phyloP scores from a whole-genome alignment of 2,113 vertebrate species.

The Rostratula benghalensis region DNA sequence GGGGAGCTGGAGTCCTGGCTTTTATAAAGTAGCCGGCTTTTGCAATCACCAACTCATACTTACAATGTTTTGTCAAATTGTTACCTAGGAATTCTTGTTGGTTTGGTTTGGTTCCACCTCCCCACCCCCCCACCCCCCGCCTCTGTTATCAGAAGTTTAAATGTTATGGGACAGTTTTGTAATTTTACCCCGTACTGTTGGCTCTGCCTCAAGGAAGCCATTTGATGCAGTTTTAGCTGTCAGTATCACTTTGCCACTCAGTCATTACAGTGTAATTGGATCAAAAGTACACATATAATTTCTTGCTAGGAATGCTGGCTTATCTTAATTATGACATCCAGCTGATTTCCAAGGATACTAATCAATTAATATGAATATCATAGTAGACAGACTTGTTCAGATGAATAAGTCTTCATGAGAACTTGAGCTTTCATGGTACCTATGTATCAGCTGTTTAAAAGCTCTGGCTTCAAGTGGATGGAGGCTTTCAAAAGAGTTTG shows the following conservation, averaged over 20 bases:
- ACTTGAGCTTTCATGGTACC: not conserved
- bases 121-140: too few species aligned
- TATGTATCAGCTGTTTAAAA: not conserved
- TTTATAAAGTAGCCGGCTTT: not conserved
- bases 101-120: not conserved
- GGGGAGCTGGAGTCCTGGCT: not conserved
- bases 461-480: not conserved
- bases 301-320: not conserved
- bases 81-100: not conserved
- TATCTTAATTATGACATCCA: slow-evolving; percentile 29
- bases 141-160: not conserved
- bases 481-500: not conserved
- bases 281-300: not conserved
- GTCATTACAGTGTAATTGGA: slow-evolving; percentile 15
- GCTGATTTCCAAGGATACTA: not conserved
- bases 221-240: not conserved
- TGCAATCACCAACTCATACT: not conserved
- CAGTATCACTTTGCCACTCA: not conserved
- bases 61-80: not conserved
- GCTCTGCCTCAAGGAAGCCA: not conserved
- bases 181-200: not conserved
- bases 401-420: not conserved
- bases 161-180: not conserved
- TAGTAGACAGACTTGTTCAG: not conserved
- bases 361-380: not conserved